Base-by-base conservation (phyloP, 2,797 vertebrate genomes). In the Setipinna tenuifilis region DNA sequence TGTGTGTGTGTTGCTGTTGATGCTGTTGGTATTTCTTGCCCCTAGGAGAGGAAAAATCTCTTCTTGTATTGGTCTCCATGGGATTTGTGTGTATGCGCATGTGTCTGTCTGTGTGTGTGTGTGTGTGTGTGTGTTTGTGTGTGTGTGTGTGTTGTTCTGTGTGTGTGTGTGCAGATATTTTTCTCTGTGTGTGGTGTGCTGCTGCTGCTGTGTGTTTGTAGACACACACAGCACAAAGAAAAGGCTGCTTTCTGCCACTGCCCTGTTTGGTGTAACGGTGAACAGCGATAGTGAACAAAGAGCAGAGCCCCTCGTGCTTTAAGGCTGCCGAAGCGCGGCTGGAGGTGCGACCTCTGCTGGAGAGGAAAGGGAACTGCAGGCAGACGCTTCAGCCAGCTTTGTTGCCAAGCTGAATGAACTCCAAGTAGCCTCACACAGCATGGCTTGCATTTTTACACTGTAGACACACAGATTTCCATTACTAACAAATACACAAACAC, bases 241-340 rank as follows among this genome's bases (percentile, higher is more conserved):
- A 35, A 75, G 68, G 17, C 68, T 35, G 68, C 28, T 75, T 65
- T 23, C 61, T 65, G 61, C 61, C 61, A 65, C 61, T 65, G 61
- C 61, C 61, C n/a, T 65, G 61, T 23, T 62, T 65, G 61, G 61
- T 65, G 61, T 65, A 65, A 25, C 61, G 25, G n/a, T 65, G 61
- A 25, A 25, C 6, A 7, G 68, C 28, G 14, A 35, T 11, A 17
- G 68, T 5, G 31, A 41, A 75, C 68, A 75, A 75, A 75, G 68
- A 68, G 9, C 25, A 25, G 23, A 35, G 68, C 68, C 11, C 10
- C 62, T 28, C 9, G 1, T 28, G 23, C 62, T 19, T 19, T 25
- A 65, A 2, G 12, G 62, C 10, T 28, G 14, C 6, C 14, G 50
- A 54, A 12, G 12, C 9, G 65, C 65, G 3, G 61, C n/a, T 25